These are phyloP conservation scores for Poecile atricapillus DNA, from an alignment of 2,113 vertebrate species.

Conservation along the genomic window DNA sequence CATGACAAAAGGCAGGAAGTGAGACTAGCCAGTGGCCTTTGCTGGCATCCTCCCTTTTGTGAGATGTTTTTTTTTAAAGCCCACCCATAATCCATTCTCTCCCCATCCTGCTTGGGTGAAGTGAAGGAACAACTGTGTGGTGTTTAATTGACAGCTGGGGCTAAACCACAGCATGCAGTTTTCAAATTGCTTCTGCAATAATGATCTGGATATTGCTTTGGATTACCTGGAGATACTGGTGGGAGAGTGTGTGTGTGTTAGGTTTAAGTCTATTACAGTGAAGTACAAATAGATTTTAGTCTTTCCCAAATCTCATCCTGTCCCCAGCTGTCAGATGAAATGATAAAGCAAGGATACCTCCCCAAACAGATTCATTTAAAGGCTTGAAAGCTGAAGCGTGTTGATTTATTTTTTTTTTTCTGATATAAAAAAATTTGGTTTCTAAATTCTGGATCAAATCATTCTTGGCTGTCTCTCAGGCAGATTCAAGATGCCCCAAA, in stretches of 20 bases:
- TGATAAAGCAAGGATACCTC: not conserved
- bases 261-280: not conserved
- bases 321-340: not conserved
- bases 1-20: not conserved
- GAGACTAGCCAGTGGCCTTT: not conserved
- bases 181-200: not conserved
- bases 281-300: not conserved
- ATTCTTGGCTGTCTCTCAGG: not conserved
- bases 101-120: not conserved
- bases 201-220: not conserved
- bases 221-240: not conserved
- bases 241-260: not conserved
- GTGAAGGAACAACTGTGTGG: not conserved
- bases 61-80: not conserved
- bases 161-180: not conserved
- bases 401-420: not conserved
- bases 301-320: not conserved
- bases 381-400: not conserved
- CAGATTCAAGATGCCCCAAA: not conserved
- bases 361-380: not conserved
- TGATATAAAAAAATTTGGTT: not conserved
- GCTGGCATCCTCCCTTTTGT: not conserved
- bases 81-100: not conserved
- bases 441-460: not conserved
- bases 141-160: not conserved